Conservation (phyloP, 2,113 vertebrate species). For the Heterochromis multidens region DNA sequence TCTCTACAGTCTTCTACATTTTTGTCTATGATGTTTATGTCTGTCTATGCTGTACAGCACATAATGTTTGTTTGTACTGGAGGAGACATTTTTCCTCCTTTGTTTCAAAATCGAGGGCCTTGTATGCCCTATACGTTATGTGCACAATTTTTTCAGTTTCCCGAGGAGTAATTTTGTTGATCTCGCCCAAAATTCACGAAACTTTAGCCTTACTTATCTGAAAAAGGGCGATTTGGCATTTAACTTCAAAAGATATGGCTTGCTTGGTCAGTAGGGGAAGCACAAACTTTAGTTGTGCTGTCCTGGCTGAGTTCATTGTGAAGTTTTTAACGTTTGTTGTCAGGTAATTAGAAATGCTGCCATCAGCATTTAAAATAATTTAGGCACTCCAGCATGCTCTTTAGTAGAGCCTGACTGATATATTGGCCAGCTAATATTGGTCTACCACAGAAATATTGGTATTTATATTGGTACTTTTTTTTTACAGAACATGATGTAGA, state of each 20-base stretch:
- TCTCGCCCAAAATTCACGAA: background rate
- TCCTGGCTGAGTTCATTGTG: accelerated
- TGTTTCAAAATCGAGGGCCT: background rate
- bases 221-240: background rate
- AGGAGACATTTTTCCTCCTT: background rate
- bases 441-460: background rate
- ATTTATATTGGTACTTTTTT: background rate
- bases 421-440: background rate
- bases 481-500: background rate
- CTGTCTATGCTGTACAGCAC: accelerated
- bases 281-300: background rate
- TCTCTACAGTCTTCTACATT: background rate
- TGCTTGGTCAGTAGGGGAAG: background rate
- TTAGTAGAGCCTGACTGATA: background rate
- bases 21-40: background rate
- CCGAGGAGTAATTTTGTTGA: background rate
- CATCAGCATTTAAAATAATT: background rate
- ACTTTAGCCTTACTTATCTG: background rate
- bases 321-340: background rate
- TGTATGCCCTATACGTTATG: background rate
- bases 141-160: background rate
- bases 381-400: background rate
- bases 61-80: background rate
- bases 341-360: background rate
- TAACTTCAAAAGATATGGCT: background rate